Evolutionary conservation across 2,888 invertebrate genomes (phyloP).

Genomic region (Brassicogethes aeneus): DNA sequence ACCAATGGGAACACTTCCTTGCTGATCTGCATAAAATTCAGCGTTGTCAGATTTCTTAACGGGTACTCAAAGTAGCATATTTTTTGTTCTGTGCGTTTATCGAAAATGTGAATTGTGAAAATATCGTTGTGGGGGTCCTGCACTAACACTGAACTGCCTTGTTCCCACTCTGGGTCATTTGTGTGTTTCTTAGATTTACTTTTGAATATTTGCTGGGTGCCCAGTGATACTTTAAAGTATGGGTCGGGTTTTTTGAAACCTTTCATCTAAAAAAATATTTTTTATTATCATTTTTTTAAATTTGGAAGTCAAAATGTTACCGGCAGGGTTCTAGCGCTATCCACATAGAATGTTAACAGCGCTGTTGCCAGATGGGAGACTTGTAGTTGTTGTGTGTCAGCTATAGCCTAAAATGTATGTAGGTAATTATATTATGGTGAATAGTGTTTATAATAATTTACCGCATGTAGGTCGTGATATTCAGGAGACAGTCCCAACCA

Average conservation of each 20-base stretch:
- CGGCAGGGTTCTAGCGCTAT: slow-evolving; percentile 80
- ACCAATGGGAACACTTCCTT: slow-evolving; percentile 63
- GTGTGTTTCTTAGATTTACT: slow-evolving; percentile 66
- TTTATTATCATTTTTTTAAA: slow-evolving; percentile 1
- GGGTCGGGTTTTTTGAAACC: slow-evolving; percentile 68
- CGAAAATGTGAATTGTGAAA: slow-evolving; percentile 70
- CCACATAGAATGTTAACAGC: slow-evolving; percentile 75
- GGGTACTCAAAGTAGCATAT: slow-evolving; percentile 63
- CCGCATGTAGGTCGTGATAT: slow-evolving; percentile 57
- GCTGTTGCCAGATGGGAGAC: slow-evolving; percentile 65
- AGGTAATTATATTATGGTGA: not conserved
- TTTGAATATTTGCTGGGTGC: slow-evolving; percentile 56
- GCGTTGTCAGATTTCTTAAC: slow-evolving; percentile 55
- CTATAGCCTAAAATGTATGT: slow-evolving; percentile 47
- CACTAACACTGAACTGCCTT: slow-evolving; percentile 84
- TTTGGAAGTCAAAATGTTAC: slow-evolving; percentile 41
- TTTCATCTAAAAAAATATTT: slow-evolving; percentile 50
- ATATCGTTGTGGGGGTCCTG: slow-evolving; percentile 80
- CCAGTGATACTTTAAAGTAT: slow-evolving; percentile 66
- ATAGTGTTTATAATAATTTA: slow-evolving; percentile 29
- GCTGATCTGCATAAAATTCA: slow-evolving; percentile 59
- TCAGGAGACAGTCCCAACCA: slow-evolving; percentile 77
- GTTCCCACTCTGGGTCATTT: slow-evolving; percentile 84
- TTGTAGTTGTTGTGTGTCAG: slow-evolving; percentile 61
- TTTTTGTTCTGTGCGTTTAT: slow-evolving; percentile 64